Evolutionary conservation across 1,140 invertebrate species (phyloP).

Genomic region (Drosophila miranda): DNA sequence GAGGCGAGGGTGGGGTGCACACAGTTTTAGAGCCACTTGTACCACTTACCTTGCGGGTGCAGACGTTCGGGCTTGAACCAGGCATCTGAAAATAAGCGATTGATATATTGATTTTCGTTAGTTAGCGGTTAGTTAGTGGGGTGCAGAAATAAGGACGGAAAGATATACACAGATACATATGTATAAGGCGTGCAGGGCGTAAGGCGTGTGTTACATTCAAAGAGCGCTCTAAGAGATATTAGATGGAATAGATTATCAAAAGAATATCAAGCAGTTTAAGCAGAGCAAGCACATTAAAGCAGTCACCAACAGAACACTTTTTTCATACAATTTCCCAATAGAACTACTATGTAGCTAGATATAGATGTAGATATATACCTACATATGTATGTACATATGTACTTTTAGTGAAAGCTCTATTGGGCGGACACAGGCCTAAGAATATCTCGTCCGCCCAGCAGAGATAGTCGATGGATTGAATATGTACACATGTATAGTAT

Average conservation of each 20-base stretch:
- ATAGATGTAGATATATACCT: no score
- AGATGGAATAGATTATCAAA: not conserved
- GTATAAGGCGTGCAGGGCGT: slow-evolving; percentile 17
- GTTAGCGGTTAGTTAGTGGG: slow-evolving; percentile 65
- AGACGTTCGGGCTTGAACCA: slow-evolving; percentile 95
- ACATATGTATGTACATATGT: no score
- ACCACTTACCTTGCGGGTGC: slow-evolving; percentile 91
- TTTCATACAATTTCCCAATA: no score
- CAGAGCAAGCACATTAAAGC: no score
- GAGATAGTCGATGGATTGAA: no score
- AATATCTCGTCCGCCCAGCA: no score
- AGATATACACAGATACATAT: not conserved
- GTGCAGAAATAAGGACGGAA: slow-evolving; percentile 30
- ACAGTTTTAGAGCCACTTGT: slow-evolving; percentile 49
- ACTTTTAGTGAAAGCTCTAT: no score
- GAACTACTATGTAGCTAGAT: no score
- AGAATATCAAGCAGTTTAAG: no score
- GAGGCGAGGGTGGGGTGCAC: slow-evolving; percentile 8
- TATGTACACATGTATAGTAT: no score
- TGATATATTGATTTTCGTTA: slow-evolving; percentile 82
- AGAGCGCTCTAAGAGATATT: not conserved
- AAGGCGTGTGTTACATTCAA: not conserved
- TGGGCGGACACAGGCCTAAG: no score
- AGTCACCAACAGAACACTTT: no score
- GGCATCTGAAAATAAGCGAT: slow-evolving; percentile 90